phyloP scores from a whole-genome alignment of 1,140 invertebrate genomes.

The Lucilia cuprina region DNA sequence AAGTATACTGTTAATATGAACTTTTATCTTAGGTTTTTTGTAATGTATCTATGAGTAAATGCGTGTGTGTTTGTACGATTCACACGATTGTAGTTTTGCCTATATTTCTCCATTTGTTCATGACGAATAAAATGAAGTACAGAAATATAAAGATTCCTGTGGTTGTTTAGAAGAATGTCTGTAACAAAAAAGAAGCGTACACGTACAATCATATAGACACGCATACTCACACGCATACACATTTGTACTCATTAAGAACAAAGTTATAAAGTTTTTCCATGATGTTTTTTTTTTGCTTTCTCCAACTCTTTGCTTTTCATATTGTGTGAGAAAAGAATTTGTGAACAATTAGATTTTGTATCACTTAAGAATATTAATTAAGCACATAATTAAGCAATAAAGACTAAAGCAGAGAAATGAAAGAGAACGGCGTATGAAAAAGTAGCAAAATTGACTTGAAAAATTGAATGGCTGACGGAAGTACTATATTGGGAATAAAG shows the following conservation, averaged over 20 bases:
- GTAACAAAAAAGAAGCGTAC: background rate
- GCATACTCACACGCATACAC: background rate
- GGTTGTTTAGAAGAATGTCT: conserved; percentile 24
- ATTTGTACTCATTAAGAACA: background rate
- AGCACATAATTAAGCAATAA: conserved; percentile 25
- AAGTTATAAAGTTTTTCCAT: background rate
- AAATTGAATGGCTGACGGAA: background rate
- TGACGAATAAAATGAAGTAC: background rate
- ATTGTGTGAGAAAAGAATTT: conserved; percentile 17
- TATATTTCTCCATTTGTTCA: background rate
- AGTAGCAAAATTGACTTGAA: background rate
- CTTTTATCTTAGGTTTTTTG: background rate
- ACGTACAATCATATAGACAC: background rate
- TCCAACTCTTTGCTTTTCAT: background rate
- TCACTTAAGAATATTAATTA: conserved; percentile 33
- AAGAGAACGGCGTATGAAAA: background rate
- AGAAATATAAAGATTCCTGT: conserved; percentile 21
- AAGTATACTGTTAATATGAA: background rate
- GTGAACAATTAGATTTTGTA: conserved; percentile 32
- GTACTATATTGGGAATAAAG: background rate
- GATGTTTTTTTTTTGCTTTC: background rate
- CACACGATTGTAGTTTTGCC: background rate
- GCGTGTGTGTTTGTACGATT: background rate
- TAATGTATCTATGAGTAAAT: background rate
- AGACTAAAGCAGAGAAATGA: background rate